Evolutionary conservation across 2,888 invertebrate species (phyloP).

Genomic region (Nezara viridula): DNA sequence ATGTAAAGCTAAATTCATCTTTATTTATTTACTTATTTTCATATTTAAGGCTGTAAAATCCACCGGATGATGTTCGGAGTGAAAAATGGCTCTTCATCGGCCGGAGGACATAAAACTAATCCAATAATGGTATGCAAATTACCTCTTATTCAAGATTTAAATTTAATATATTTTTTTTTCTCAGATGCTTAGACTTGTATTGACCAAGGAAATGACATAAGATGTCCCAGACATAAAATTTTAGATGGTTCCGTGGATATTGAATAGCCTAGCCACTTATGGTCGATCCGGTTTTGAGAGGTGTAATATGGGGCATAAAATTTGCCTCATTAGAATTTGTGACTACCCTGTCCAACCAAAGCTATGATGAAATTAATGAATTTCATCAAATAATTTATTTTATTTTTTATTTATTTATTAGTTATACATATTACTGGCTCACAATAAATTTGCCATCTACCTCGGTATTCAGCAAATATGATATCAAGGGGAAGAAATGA

Average conservation of each 20-base stretch:
- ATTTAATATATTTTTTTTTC: background rate
- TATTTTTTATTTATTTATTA: too few relatives aligned
- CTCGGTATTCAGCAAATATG: too few relatives aligned
- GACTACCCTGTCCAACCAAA: background rate
- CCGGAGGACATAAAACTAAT: background rate
- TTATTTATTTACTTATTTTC: conserved; percentile 26
- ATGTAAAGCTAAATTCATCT: background rate
- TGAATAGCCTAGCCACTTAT: background rate
- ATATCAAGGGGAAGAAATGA: too few relatives aligned
- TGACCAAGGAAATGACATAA: background rate
- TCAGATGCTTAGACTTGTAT: background rate
- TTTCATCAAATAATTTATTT: too few relatives aligned
- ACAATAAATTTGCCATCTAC: too few relatives aligned
- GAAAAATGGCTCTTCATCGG: background rate
- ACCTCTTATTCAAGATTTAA: background rate
- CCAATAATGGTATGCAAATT: background rate
- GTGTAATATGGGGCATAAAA: background rate
- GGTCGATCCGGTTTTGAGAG: background rate
- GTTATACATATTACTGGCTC: too few relatives aligned
- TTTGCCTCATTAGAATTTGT: background rate
- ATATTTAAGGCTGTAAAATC: conserved; percentile 8
- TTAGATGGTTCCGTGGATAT: background rate
- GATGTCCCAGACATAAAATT: background rate
- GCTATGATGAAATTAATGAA: background rate
- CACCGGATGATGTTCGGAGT: background rate